Evolutionary conservation across 2,888 invertebrate genomes (phyloP), one percentile per base, ranked within the genome.

Genomic region (Melipona bicolor): DNA sequence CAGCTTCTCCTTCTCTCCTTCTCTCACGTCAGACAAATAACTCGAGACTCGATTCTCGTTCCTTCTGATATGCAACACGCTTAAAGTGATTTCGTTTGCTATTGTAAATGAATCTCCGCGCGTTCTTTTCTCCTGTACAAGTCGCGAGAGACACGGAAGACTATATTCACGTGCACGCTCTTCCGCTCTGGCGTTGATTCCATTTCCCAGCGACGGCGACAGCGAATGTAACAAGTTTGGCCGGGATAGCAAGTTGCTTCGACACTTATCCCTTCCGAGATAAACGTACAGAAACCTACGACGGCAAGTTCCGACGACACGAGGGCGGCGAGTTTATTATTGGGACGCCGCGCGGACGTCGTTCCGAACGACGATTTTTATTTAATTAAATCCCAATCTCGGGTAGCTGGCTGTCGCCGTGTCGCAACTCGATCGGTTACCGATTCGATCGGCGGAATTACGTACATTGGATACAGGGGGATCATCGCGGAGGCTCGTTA

Each of bases 381-480:
- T 81, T 87, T 77, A 73, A 82, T 84, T 79, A 74, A 80, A 87
- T 81, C 72, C 43, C 36, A 56, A 11, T 24, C 32, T 71, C 49
- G 67, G 52, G 1, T 43, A 43, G 43, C 43, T 59, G 19, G 21
- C n/a, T 32, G 21, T 15, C 13, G 64, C 4, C 19, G n/a, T 32
- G 2, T 43, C 64, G 67, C 65, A 52, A 59, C 27, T 64, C 24
- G 77, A 13, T 64, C 21, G 77, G 11, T 61, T 70, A 67, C n/a
- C 71, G 36, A 36, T 61, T 52, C 67, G 59, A 79, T 69, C 61
- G 36, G 4, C 9, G 21, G 21, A 61, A 56, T 80, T 80, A 64
- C 54, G 69, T 27, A 24, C 61, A 27, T 17, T 4, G 61, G 24
- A 15, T 4, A 4, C 9, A 13, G 43, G 27, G 11, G 43, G 17